Percentiles rank a stretch among this genome's conserved stretches.
Conservation (phyloP, 1,140 invertebrate species). For the Probaryconus sp. region DNA sequence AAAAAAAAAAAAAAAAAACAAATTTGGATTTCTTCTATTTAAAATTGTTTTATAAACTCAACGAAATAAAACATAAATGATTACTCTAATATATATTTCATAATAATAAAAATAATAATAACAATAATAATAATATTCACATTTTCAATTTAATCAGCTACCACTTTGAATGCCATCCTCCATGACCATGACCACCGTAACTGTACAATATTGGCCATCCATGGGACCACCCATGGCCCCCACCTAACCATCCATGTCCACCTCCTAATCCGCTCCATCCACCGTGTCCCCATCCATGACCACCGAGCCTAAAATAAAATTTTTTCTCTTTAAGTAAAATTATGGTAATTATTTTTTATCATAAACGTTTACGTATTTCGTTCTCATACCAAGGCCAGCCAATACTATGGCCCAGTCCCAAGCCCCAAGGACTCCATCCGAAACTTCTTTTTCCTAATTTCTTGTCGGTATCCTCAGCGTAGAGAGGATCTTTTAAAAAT, state of each 20-base stretch:
- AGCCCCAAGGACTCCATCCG: slow-evolving; percentile 23
- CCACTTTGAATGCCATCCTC: slow-evolving; percentile 36
- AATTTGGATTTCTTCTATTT: too few relatives aligned
- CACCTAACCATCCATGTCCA: slow-evolving; percentile 5
- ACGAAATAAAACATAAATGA: too few relatives aligned
- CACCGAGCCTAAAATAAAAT: slow-evolving; percentile 21
- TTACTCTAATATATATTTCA: too few relatives aligned
- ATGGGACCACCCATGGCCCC: slow-evolving; percentile 21
- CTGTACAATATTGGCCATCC: slow-evolving; percentile 18
- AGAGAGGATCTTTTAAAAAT: slow-evolving; percentile 15
- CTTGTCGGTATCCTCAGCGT: slow-evolving; percentile 13
- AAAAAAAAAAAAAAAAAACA: too few relatives aligned
- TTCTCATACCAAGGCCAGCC: slow-evolving; percentile 43
- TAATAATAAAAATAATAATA: too few relatives aligned
- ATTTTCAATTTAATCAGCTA: slow-evolving; percentile 15
- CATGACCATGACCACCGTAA: slow-evolving; percentile 21
- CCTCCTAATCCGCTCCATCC: slow-evolving; percentile 17
- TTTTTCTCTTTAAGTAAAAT: not conserved
- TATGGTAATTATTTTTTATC: too few relatives aligned
- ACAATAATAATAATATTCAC: too few relatives aligned
- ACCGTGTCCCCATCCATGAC: slow-evolving; percentile 37
- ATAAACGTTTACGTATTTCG: too few relatives aligned
- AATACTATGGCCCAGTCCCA: slow-evolving; percentile 10
- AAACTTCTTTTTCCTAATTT: slow-evolving; percentile 37
- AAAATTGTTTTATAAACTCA: too few relatives aligned